Conservation (phyloP, 2,113 vertebrate genomes). For the Heterotis niloticus region DNA sequence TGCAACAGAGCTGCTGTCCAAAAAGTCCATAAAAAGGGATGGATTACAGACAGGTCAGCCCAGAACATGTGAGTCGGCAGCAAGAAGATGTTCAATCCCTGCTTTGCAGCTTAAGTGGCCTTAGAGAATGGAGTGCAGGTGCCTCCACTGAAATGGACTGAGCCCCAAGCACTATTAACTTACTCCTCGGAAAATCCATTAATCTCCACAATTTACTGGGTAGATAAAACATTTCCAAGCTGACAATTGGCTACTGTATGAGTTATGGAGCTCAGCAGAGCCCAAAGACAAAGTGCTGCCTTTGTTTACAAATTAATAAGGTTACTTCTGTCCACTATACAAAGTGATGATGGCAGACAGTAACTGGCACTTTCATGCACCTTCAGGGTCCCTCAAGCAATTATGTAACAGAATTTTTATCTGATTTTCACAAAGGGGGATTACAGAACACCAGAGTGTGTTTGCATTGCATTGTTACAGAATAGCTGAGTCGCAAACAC, state of each 20-base stretch:
- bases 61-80: conserved; percentile 30
- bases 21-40: conserved; percentile 5
- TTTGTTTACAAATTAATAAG: neutral
- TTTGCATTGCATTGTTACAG: conserved; percentile 34
- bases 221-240: conserved; percentile 50
- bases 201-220: conserved; percentile 54
- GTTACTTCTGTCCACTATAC: conserved; percentile 21
- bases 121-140: conserved; percentile 24
- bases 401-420: neutral
- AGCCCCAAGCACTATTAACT: conserved; percentile 40
- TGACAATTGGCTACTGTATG: conserved; percentile 43
- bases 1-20: neutral
- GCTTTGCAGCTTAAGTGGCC: conserved; percentile 30
- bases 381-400: conserved; percentile 34
- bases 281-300: neutral
- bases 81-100: conserved; percentile 25
- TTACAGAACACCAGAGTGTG: neutral
- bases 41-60: conserved; percentile 8
- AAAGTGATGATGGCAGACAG: conserved; percentile 43
- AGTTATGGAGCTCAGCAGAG: too few species aligned
- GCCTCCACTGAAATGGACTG: conserved; percentile 34
- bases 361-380: conserved; percentile 51
- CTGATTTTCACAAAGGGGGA: neutral
- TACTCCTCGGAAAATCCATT: conserved; percentile 38
- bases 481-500: conserved; percentile 38